Conservation (phyloP, 2,888 invertebrate genomes). For the Gymnosoma rotundatum region DNA sequence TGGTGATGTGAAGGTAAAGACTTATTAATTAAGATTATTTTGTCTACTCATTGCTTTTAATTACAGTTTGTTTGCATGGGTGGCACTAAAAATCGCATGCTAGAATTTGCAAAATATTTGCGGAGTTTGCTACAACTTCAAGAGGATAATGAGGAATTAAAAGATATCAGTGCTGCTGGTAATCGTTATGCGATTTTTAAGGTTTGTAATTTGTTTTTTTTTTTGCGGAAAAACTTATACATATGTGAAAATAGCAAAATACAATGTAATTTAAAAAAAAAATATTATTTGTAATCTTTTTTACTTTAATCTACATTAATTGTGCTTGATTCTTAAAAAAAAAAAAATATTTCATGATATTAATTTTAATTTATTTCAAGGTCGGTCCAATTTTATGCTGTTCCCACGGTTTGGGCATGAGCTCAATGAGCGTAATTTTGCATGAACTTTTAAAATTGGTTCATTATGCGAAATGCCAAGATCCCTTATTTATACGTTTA, state of each 20-base stretch:
- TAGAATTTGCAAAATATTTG: slow-evolving; percentile 92
- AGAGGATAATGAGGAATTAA: slow-evolving; percentile 89
- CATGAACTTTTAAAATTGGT: slow-evolving; percentile 98
- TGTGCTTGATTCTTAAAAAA: no score
- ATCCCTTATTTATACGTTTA: slow-evolving; percentile 95
- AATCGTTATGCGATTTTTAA: slow-evolving; percentile 97
- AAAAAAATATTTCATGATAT: no score
- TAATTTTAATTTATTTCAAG: slow-evolving; percentile 66
- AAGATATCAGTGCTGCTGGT: slow-evolving; percentile 92
- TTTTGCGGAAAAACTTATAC: background rate
- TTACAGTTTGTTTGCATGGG: slow-evolving; percentile 96
- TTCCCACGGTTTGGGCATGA: slow-evolving; percentile 97
- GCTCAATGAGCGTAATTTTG: slow-evolving; percentile 97
- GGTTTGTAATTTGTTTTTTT: slow-evolving; percentile 82
- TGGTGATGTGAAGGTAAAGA: slow-evolving; percentile 92
- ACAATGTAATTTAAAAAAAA: no score
- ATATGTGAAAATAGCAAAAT: no score
- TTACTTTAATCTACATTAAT: no score
- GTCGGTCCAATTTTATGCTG: slow-evolving; percentile 80
- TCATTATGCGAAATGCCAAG: slow-evolving; percentile 92
- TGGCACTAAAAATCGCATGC: slow-evolving; percentile 95
- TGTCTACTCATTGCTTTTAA: background rate
- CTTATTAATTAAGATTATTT: background rate
- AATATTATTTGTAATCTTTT: no score
- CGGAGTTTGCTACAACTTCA: slow-evolving; percentile 91